These are phyloP conservation scores for Brienomyrus brachyistius DNA, from an alignment of 2,113 vertebrate species.

Conservation along the genomic window DNA sequence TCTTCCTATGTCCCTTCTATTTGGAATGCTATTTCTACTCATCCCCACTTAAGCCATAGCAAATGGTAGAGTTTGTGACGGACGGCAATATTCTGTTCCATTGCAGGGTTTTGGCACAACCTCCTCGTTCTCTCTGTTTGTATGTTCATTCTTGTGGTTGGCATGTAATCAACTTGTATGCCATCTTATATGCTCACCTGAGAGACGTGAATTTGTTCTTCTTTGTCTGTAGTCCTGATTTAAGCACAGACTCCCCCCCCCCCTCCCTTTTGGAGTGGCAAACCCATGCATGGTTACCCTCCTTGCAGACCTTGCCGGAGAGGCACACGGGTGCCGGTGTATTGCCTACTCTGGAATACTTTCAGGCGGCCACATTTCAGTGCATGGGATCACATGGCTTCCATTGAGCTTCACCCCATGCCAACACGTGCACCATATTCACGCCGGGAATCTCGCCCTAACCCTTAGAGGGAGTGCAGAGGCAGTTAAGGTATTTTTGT, in stretches of 20 bases:
- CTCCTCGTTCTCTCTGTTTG: background rate
- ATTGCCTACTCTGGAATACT: background rate
- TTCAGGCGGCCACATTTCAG: background rate
- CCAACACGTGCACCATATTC: background rate
- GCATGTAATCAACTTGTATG: background rate
- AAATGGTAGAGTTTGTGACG: background rate
- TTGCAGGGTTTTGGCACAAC: conserved; percentile 11
- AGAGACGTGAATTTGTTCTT: background rate
- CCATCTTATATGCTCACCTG: background rate
- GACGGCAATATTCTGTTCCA: conserved; percentile 15
- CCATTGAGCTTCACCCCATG: background rate
- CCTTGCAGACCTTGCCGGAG: background rate
- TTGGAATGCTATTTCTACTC: background rate
- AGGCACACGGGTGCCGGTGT: background rate
- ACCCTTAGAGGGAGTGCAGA: background rate
- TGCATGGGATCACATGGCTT: background rate
- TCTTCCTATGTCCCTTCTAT: conserved; percentile 24
- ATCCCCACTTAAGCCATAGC: conserved; percentile 8
- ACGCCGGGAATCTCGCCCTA: background rate
- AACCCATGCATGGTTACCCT: background rate
- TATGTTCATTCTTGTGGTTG: background rate
- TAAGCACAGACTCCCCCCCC: background rate
- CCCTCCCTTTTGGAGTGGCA: background rate
- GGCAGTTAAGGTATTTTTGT: background rate
- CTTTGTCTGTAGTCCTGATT: background rate